These are phyloP conservation scores for Epirrhoe alternata DNA, from an alignment of 2,888 invertebrate species.

Conservation along the genomic window DNA sequence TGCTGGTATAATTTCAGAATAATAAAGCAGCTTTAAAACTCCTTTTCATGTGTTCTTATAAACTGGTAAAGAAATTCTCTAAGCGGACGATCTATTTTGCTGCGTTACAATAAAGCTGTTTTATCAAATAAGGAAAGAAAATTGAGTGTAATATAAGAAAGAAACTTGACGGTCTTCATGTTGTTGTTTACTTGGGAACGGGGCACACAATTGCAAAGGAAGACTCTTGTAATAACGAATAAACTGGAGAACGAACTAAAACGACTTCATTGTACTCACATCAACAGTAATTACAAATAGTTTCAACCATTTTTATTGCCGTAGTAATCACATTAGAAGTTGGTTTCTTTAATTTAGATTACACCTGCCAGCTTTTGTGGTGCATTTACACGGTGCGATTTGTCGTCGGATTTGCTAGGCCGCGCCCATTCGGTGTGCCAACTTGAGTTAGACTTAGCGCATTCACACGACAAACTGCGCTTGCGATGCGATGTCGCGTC, in stretches of 20 bases:
- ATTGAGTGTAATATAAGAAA: conserved; percentile 14
- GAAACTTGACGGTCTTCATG: conserved; percentile 3
- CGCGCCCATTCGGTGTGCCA: too few species aligned
- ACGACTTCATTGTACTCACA: conserved; percentile 5
- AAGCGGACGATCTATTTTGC: conserved; percentile 32
- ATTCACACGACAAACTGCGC: too few species aligned
- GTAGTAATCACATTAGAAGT: background rate
- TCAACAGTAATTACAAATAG: background rate
- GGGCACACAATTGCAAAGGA: conserved; percentile 7
- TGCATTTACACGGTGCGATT: too few species aligned
- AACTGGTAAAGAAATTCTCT: conserved; percentile 28
- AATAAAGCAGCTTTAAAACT: conserved; percentile 43
- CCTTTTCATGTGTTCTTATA: conserved; percentile 37
- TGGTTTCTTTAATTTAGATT: background rate
- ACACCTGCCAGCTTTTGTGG: background rate
- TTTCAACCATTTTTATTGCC: background rate
- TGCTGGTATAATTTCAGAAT: conserved; percentile 44
- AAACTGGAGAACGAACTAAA: background rate
- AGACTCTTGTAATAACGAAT: conserved; percentile 3
- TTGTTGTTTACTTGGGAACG: conserved; percentile 9
- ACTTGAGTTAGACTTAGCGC: too few species aligned
- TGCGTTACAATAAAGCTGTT: conserved; percentile 24
- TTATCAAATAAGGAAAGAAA: conserved; percentile 28
- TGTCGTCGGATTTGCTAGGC: too few species aligned
- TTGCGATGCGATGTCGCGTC: too few species aligned